phyloP scores from a whole-genome alignment of 2,797 vertebrate species.

The Lepus oiostolus region DNA sequence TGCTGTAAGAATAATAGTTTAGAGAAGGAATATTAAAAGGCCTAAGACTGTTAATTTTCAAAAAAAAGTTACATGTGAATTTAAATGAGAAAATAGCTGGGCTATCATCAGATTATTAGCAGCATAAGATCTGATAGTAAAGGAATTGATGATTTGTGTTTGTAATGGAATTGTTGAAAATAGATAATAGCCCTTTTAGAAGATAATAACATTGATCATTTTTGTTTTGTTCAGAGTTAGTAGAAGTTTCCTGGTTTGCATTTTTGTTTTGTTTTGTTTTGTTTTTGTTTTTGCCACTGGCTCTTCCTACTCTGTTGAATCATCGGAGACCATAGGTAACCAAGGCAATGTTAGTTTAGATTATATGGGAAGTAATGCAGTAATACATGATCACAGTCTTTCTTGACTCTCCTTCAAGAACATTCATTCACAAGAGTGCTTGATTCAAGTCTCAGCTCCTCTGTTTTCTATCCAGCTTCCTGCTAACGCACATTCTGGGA shows the following conservation, averaged over 20 bases:
- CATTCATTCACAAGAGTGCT: no score
- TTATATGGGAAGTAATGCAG: neutral
- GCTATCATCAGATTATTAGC: neutral
- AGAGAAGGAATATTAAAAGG: no score
- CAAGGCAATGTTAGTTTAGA: neutral
- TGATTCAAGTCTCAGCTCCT: no score
- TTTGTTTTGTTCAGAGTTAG: neutral
- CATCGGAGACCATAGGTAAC: neutral
- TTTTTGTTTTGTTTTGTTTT: no score
- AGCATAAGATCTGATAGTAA: neutral
- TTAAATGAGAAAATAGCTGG: neutral
- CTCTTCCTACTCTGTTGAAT: neutral
- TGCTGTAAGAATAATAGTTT: no score
- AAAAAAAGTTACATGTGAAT: no score
- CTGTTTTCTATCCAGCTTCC: no score
- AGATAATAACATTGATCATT: neutral
- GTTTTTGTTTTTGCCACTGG: neutral
- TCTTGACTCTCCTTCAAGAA: neutral
- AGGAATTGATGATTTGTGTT: neutral
- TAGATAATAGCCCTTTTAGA: neutral
- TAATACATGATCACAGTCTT: neutral
- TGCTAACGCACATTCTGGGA: no score
- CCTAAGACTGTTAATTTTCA: no score
- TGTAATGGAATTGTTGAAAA: constrained; percentile 7
- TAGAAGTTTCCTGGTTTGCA: neutral